Evolutionary conservation across 2,797 vertebrate genomes (phyloP).

Genomic region (Labeo calbasu): DNA sequence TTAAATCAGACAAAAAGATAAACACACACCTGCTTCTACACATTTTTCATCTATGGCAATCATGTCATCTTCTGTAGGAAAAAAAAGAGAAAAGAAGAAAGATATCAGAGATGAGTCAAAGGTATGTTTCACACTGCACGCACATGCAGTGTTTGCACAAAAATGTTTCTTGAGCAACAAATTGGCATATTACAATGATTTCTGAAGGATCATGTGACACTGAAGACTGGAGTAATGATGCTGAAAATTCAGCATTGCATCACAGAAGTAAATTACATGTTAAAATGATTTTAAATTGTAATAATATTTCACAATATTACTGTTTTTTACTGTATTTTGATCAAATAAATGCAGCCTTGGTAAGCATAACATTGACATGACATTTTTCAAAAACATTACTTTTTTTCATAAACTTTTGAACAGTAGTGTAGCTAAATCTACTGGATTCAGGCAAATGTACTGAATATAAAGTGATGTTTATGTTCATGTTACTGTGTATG

Average conservation of each 20-base stretch:
- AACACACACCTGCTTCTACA: slow-evolving; percentile 89
- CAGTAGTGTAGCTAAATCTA: no score
- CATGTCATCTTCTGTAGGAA: slow-evolving; percentile 85
- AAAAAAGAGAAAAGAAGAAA: slow-evolving; percentile 36
- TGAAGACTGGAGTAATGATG: not conserved
- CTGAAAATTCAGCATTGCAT: not conserved
- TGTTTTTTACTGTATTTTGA: not conserved
- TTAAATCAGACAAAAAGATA: not conserved
- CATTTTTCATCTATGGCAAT: slow-evolving; percentile 90
- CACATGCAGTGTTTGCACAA: not conserved
- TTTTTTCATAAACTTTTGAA: no score
- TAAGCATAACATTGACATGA: not conserved
- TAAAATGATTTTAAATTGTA: not conserved
- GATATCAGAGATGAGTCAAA: not conserved
- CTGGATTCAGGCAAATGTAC: no score
- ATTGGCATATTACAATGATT: not conserved
- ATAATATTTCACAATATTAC: not conserved
- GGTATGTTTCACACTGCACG: not conserved
- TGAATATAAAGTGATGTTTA: not conserved
- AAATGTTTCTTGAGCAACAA: not conserved
- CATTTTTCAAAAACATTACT: not conserved
- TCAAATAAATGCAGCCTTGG: not conserved
- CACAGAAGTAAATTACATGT: not conserved
- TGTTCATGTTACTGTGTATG: not conserved
- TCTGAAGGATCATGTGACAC: not conserved